Evolutionary conservation across 37 sponge, comb jelly and placozoan genomes (phyloP), one percentile per base, ranked within the genome.

Genomic region (Bolinopsis microptera): DNA sequence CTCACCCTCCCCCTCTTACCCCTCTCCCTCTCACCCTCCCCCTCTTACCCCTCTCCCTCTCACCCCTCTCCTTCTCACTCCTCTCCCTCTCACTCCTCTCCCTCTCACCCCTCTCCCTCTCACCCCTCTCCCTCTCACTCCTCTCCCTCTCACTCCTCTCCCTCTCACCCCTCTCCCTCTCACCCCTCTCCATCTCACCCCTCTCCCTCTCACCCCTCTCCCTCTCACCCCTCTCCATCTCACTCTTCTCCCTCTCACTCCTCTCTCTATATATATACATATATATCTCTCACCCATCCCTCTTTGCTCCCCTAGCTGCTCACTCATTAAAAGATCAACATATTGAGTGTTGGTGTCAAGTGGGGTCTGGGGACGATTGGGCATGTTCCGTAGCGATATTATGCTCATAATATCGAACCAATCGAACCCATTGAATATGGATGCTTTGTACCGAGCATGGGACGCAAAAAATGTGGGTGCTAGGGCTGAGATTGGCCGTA

Each of bases 361-460:
- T 48, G 61, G 61, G 61, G 9, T 48, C n/a, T n/a, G n/a, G n/a
- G n/a, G n/a, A n/a, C n/a, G 61, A 5, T 13, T 13, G 13, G 61
- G 5, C 61, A 48, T 48, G 9, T 48, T 48, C 61, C 61, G 9
- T 48, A 18, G 13, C 13, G 5, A 48, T 48, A 13, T n/a, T 18
- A 48, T 48, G 61, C 13, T 18, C 61, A 48, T 13, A 48, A 48
- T 48, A 48, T 48, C 61, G 9, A 48, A 5, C 61, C 61, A 48
- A 48, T 48, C 5, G 61, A 48, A 48, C 61, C 61, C 61, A 72
- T 24, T 72, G n/a, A 72, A 72, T 72, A 72, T 72, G 61, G 61
- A 48, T 67, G 61, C 61, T 48, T n/a, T n/a, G n/a, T n/a, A 48
- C 61, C 61, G 61, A 48, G 61, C 61, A 5, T 5, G 61, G 61